Conservation (phyloP, 2,797 vertebrate genomes). For the Molothrus aeneus region DNA sequence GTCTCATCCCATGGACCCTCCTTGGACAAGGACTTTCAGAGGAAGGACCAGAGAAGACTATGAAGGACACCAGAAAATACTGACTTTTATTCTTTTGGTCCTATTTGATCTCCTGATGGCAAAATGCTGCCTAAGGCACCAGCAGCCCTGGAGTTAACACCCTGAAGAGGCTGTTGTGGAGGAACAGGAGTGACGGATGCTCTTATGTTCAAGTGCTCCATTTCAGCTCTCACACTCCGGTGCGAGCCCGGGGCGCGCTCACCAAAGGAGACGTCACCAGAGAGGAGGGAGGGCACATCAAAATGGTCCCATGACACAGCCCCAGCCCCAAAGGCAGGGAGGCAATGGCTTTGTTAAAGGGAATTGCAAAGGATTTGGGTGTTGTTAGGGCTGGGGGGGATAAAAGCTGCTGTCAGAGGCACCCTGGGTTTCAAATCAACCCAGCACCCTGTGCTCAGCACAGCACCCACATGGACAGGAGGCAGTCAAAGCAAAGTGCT, state of each 20-base stretch:
- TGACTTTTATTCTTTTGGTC: neutral
- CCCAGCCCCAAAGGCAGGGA: constrained; percentile 72
- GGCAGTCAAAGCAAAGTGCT: too few relatives aligned
- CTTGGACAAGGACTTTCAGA: neutral
- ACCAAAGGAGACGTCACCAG: constrained; percentile 88
- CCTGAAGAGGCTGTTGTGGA: neutral
- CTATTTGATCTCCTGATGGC: neutral
- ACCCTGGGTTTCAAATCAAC: neutral
- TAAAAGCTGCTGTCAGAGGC: neutral
- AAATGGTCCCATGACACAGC: constrained; percentile 87
- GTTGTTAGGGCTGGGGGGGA: accelerated
- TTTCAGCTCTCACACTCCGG: neutral
- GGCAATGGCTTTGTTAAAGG: neutral
- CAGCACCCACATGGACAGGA: neutral
- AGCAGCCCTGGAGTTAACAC: neutral
- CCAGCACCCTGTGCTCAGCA: neutral
- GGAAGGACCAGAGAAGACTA: neutral
- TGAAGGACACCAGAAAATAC: neutral
- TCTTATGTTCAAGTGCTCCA: neutral
- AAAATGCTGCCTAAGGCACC: neutral
- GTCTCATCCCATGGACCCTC: neutral
- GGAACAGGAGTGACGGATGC: neutral
- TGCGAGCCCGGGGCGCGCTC: constrained; percentile 52
- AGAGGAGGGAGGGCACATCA: constrained; percentile 78
- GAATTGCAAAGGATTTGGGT: neutral